A percentile compares a stretch with the other conserved stretches of the same genome.
phyloP scores from a whole-genome alignment of 2,113 vertebrate genomes.

The Hippocampus comes region DNA sequence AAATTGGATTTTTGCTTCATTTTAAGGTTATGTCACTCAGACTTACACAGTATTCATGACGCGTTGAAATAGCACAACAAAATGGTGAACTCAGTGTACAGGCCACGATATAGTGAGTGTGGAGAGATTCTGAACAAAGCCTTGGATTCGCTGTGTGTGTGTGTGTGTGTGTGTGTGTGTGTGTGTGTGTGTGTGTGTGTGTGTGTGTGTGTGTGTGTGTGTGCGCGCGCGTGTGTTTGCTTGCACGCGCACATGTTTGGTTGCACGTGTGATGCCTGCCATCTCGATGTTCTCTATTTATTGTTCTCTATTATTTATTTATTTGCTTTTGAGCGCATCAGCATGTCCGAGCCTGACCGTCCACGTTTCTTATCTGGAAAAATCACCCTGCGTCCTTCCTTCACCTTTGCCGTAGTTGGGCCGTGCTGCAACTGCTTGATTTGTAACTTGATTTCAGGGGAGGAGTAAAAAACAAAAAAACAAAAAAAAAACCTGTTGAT shows the following conservation, averaged over 20 bases:
- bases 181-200: too few species aligned
- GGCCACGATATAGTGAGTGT: too few species aligned
- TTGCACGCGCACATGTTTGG: not conserved
- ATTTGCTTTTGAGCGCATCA: constrained; percentile 17
- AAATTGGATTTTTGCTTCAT: too few species aligned
- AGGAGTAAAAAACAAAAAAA: not conserved
- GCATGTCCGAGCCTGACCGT: constrained; percentile 48
- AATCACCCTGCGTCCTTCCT: constrained; percentile 64
- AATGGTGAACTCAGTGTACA: too few species aligned
- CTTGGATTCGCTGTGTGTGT: constrained; percentile 9
- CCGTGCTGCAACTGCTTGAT: constrained; percentile 65
- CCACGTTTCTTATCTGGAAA: constrained; percentile 64
- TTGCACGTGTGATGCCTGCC: constrained; percentile 5
- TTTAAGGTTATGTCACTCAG: too few species aligned
- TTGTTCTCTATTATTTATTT: constrained; percentile 9
- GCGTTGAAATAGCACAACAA: too few species aligned
- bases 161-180: too few species aligned
- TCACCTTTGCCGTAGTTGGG: constrained; percentile 66
- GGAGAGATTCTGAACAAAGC: constrained; percentile 9
- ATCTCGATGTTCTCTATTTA: constrained; percentile 18
- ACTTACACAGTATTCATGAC: too few species aligned
- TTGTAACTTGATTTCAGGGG: constrained; percentile 78
- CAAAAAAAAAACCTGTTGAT: constrained; percentile 74
- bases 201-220: too few species aligned
- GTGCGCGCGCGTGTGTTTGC: not conserved